Base-by-base conservation (phyloP, 1,140 invertebrate species). In the Ganaspis sp. region DNA sequence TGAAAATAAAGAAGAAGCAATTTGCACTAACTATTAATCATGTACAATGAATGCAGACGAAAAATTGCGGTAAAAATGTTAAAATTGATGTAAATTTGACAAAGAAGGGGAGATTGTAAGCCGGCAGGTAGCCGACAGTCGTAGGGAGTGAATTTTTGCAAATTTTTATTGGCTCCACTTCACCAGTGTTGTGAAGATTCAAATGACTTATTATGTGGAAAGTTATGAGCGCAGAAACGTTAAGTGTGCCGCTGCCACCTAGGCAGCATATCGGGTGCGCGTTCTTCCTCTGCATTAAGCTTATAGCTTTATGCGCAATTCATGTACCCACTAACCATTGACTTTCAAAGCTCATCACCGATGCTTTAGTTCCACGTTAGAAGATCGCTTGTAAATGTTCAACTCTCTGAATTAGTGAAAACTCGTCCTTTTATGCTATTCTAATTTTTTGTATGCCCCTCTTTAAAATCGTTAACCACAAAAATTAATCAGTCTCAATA, bases 191-290 rank as follows among this genome's bases (percentile, higher is more conserved):
- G 58, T 29, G 58, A 4, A 64, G 58, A 64, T 64, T 64, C 58
- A 64, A 64, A 74, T 77, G 82, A 81, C 82, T 83, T 79, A 83
- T 83, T 83, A 81, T 77, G 78, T 77, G 38, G 21, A 79, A 76
- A 83, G 82, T 83, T 83, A 83, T 74, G 82, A 81, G 79, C 79
- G 76, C 49, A 75, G 21, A 77, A 75, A 49, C 69, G 76, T 76
- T 77, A 80, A 81, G 77, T 81, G 77, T 75, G 74, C 73, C 69
- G 76, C 76, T 34, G 17, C 37, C 53, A 75, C 53, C 73, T 69
- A 40, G 9, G 15, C 70, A 21, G 54, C 45, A n/a, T 26, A 23
- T 9, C 19, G 54, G 21, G 21, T 9, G 9, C 49, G 23, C 26
- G 26, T 34, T 29, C 58, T 64, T 64, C 58, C 23, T 26, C 58